phyloP scores from a whole-genome alignment of 1,140 invertebrate genomes.

The Cepaea nemoralis region DNA sequence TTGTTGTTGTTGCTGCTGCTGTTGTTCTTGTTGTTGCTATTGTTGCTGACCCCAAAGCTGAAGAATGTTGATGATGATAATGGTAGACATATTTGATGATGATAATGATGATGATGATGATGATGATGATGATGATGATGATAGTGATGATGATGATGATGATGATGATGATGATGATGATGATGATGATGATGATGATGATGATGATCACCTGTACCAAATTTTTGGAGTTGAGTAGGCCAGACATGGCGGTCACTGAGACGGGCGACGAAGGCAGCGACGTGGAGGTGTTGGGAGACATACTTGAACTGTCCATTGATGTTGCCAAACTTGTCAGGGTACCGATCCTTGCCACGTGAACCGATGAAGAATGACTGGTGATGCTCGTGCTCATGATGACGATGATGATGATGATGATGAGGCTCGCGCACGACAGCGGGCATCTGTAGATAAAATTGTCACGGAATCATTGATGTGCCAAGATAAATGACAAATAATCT shows the following conservation, averaged over 20 bases:
- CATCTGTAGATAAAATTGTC: conserved; percentile 28
- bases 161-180: too few relatives aligned
- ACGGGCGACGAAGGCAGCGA: conserved; percentile 26
- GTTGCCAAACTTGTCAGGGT: background rate
- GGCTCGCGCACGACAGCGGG: background rate
- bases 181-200: too few relatives aligned
- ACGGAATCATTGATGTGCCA: too few relatives aligned
- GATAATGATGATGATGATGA: too few relatives aligned
- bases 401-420: conserved; percentile 38
- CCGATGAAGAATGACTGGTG: conserved; percentile 34
- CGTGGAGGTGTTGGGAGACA: background rate
- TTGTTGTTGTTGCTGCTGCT: too few relatives aligned
- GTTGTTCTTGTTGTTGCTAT: too few relatives aligned
- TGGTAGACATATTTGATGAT: too few relatives aligned
- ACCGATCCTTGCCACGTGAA: conserved; percentile 10
- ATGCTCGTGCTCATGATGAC: conserved; percentile 29
- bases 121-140: too few relatives aligned
- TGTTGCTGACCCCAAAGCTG: too few relatives aligned
- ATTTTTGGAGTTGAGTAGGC: conserved; percentile 30
- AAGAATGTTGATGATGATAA: too few relatives aligned
- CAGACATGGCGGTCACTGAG: conserved; percentile 31
- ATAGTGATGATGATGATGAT: too few relatives aligned
- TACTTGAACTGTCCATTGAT: background rate
- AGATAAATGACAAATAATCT: too few relatives aligned
- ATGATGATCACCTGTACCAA: conserved; percentile 31